Percentiles rank a stretch among this genome's conserved stretches.
These are phyloP conservation scores for Amphiduros pacificus DNA, from an alignment of 2,888 invertebrate genomes.

Conservation along the genomic window DNA sequence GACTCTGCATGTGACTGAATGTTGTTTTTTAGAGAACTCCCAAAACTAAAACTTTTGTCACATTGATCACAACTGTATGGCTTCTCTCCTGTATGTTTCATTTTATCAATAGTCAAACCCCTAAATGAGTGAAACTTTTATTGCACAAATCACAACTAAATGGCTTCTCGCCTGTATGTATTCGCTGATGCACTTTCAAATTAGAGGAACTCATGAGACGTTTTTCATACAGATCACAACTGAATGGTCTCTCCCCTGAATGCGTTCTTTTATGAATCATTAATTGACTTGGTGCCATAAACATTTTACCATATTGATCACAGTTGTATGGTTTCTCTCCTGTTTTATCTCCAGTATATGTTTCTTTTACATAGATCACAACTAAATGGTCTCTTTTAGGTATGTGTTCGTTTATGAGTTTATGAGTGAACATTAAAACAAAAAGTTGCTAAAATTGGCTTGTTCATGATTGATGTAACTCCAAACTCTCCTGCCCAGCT, in stretches of 20 bases:
- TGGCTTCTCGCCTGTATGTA: conserved; percentile 6
- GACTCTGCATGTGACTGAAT: too few relatives aligned
- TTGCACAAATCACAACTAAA: background rate
- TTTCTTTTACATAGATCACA: background rate
- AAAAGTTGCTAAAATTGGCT: too few relatives aligned
- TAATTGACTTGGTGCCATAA: background rate
- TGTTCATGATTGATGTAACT: too few relatives aligned
- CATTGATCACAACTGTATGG: conserved; percentile 1
- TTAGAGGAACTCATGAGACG: background rate
- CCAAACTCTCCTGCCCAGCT: too few relatives aligned
- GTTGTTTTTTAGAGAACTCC: background rate
- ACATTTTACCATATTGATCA: background rate
- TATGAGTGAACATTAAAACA: too few relatives aligned
- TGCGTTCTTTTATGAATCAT: background rate
- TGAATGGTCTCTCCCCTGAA: conserved; percentile 8
- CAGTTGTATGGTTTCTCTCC: conserved; percentile 4
- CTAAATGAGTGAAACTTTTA: background rate
- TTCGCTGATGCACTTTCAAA: background rate
- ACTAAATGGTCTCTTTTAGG: background rate
- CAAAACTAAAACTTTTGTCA: background rate
- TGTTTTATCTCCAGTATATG: background rate
- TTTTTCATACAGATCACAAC: background rate
- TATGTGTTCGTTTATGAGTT: too few relatives aligned
- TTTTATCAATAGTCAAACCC: background rate
- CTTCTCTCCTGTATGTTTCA: background rate